A percentile compares a stretch with the other conserved stretches of the same genome.
These are phyloP conservation scores for Odontophorus gujanensis DNA, from an alignment of 2,113 vertebrate genomes.

Conservation along the genomic window DNA sequence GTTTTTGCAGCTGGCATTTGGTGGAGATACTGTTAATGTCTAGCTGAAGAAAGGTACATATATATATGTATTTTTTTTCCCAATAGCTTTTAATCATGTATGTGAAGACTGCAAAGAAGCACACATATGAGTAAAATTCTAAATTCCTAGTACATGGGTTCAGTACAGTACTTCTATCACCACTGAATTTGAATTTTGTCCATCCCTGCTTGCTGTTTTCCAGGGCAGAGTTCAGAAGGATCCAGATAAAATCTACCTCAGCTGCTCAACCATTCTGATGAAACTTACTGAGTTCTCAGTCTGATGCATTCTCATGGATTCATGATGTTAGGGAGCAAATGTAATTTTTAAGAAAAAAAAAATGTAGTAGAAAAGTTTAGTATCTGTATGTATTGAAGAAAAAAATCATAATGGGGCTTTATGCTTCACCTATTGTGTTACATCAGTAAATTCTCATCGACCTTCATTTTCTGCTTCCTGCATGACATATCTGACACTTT, in stretches of 20 bases:
- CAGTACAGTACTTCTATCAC: not conserved
- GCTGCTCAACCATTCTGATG: not conserved
- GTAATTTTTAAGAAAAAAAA: not conserved
- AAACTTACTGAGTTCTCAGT: not conserved
- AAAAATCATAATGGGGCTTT: not conserved
- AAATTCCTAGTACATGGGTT: not conserved
- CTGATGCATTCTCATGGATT: not conserved
- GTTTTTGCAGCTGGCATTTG: not conserved
- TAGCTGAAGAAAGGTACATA: not conserved
- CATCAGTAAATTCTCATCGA: not conserved
- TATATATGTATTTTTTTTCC: not conserved
- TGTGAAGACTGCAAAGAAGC: not conserved
- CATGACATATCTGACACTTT: not conserved
- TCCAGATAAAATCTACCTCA: not conserved
- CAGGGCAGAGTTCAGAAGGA: not conserved
- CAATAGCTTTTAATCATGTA: not conserved
- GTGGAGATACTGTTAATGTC: not conserved
- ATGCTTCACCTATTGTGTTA: not conserved
- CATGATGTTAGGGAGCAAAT: not conserved
- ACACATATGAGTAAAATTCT: not conserved
- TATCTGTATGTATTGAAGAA: not conserved
- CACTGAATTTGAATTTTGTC: not conserved
- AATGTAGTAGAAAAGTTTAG: fast-evolving
- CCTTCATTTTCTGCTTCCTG: not conserved
- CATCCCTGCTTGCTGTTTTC: not conserved